A percentile compares a stretch with the other conserved stretches of the same genome.
Evolutionary conservation across 1,140 invertebrate genomes (phyloP).

Genomic region (Oscheius sp.): DNA sequence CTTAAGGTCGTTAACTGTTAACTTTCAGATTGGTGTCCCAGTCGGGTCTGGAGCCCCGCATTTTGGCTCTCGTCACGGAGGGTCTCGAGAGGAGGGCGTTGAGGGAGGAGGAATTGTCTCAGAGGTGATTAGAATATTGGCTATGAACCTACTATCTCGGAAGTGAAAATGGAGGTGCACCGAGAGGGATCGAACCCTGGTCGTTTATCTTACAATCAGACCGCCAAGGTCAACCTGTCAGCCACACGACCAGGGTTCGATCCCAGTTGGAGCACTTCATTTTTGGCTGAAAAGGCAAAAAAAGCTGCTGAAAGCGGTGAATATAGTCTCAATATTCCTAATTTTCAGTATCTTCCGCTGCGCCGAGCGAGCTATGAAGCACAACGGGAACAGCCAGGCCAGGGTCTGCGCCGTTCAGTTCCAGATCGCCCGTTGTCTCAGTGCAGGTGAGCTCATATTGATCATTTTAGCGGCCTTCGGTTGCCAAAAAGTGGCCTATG

Average conservation of each 20-base stretch:
- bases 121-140: neutral
- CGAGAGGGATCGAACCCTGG: neutral
- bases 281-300: too few species aligned
- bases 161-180: neutral
- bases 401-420: conserved; percentile 21
- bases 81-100: neutral
- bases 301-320: too few species aligned
- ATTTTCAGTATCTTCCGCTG: neutral
- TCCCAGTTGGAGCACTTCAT: too few species aligned
- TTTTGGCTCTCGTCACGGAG: neutral
- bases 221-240: too few species aligned
- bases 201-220: neutral
- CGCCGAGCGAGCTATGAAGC: neutral
- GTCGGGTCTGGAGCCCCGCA: neutral
- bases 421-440: conserved; percentile 3
- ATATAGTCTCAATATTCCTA: too few species aligned
- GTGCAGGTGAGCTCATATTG: neutral
- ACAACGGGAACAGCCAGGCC: neutral
- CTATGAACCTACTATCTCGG: neutral
- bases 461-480: neutral
- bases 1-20: too few species aligned
- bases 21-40: neutral
- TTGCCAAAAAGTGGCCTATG: conserved; percentile 1
- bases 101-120: neutral
- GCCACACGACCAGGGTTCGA: too few species aligned